Base-by-base conservation (phyloP, 2,888 invertebrate species). In the Trissonchulus sp. region DNA sequence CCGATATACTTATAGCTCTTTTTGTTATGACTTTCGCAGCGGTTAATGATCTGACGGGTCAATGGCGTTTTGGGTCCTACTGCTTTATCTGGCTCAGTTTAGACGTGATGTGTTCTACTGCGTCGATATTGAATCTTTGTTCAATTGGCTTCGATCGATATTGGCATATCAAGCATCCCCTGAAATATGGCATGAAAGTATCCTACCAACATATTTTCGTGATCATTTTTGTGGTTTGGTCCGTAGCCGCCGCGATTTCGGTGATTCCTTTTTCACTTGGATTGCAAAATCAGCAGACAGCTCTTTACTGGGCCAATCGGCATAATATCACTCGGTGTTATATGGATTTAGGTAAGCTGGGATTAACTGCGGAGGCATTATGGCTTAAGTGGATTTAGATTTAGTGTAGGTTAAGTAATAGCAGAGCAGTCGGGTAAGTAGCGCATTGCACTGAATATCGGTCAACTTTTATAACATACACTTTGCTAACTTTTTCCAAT, bases 81-180 rank as follows among this genome's bases (percentile, higher is more conserved):
- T 97, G 96, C 88, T 94, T 95, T 88, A 93, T 95, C 74, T 99
- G 97, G 97, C 93, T 98, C 81, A 96, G 97, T 73, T 95, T 97
- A 86, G 98, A 99, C 88, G 95, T 99, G 84, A 96, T 98, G 93
- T 97, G 97, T 87, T 96, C 95, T 81, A 99, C 98, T 76, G 97
- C 98, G 74, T 97, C 97, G 84, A 99, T 99, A 84, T 90, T 99
- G 81, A 98, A 99, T 88, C 89, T 99, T 79, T 97, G 97, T 86
- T 97, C 97, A 81, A 98, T 99, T 85, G 95, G 96, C 68, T 89
- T 99, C 85, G 98, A 99, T 88, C 90, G 96, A 75, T 98, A 95
- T 86, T 91, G 88, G 77, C 88, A 88, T 82, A 87, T 87, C 72
- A 81, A 84, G 37, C 83, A 85, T 76, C 86, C 87, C 2, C 83